Percentiles rank a stretch among this genome's conserved stretches.
Evolutionary conservation across 2,797 vertebrate genomes (phyloP).

Genomic region (Alcedo quadribrachys): DNA sequence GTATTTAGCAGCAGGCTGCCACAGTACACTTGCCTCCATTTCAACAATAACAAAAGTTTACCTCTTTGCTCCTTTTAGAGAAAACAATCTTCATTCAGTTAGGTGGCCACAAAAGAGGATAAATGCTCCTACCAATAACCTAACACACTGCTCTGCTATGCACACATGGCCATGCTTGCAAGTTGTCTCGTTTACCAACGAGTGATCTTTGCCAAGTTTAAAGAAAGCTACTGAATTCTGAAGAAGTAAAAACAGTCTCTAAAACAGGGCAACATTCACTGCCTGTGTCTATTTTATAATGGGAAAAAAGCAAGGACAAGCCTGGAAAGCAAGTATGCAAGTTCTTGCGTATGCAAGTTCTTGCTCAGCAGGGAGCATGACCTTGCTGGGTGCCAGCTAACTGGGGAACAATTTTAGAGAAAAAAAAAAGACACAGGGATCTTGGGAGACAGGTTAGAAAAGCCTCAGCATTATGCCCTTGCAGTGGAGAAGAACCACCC

Average conservation of each 20-base stretch:
- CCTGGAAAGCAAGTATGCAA: neutral
- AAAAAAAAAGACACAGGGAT: neutral
- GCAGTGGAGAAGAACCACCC: neutral
- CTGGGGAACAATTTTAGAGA: neutral
- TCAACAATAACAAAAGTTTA: neutral
- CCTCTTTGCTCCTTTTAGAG: neutral
- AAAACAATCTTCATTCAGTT: neutral
- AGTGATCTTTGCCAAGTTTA: neutral
- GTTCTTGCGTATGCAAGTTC: neutral
- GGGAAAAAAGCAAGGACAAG: neutral
- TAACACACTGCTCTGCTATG: neutral
- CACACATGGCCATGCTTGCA: neutral
- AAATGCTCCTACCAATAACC: neutral
- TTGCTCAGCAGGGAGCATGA: neutral
- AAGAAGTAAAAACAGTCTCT: neutral
- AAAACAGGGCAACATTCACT: neutral
- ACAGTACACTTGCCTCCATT: neutral
- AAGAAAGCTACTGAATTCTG: neutral
- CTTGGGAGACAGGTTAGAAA: neutral
- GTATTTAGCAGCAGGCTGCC: neutral
- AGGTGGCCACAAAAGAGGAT: neutral
- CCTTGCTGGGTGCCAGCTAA: neutral
- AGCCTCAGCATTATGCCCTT: neutral
- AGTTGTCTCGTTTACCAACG: rapidly evolving
- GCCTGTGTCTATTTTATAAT: neutral